Evolutionary conservation across 2,797 vertebrate genomes (phyloP), one percentile per base, ranked within the genome.

Genomic region (Mycteria americana): DNA sequence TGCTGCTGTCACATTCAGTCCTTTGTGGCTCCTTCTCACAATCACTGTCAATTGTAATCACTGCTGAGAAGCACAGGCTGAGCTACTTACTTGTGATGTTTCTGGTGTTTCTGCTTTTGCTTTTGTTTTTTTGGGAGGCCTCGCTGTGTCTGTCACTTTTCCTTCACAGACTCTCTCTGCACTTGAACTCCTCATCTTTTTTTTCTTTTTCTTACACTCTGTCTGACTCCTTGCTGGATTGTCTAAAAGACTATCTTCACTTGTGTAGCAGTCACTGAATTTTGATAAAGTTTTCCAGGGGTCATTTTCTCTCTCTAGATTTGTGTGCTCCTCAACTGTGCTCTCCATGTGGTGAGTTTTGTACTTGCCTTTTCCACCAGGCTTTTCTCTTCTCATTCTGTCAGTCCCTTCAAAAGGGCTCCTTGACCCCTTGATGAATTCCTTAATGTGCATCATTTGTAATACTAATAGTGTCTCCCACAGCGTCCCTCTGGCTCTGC

Each of bases 111-210:
- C 94, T 98, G 99, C 95, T 98, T 99, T 99, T 98, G 99, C 95
- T 98, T 99, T 99, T 99, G 99, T 96, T 98, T 99, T 99, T 85
- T 98, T 98, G 92, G 98, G 98, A 75, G 93, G 98, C 48, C 84
- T 98, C 91, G 37, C 94, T 54, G 93, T 92, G 27, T 98, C 98
- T 0, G 93, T 96, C 41, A 97, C 79, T 93, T 97, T 98, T 21
- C 98, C 97, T 92, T 98, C 98, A 23, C 96, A 98, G 88, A 98
- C 86, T 12, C 98, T 98, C 96, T 99, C 98, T 63, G 98, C 97
- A 31, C 98, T 98, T n/a, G 96, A 93, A 79, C 98, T 99, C 79
- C 98, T 96, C 79, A 98, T 97, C 88, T 93, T 98, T 82, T 98
- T 98, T 94, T 96, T 98, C 45, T 59, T 94, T 53, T 62, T 62